A percentile compares a stretch with the other conserved stretches of the same genome.
Conservation (phyloP, 2,888 invertebrate species). For the Arrhopalites spinosus region DNA sequence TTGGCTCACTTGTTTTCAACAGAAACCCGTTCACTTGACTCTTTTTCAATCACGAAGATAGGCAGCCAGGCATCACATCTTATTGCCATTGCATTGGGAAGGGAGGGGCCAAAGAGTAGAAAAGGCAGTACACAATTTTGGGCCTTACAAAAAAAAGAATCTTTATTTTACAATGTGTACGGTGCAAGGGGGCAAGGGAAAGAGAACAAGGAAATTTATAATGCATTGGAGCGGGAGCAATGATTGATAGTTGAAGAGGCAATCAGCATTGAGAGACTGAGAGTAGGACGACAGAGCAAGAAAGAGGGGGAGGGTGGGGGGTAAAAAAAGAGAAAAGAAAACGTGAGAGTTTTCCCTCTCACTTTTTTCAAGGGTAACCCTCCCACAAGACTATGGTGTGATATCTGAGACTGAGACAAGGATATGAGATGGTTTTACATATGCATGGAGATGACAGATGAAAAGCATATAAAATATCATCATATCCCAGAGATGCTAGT, state of each 20-base stretch:
- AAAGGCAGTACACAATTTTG: not conserved
- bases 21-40: slow-evolving; percentile 31
- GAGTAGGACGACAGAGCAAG: not conserved
- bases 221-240: slow-evolving; percentile 19
- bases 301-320: not conserved
- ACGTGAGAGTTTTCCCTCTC: not conserved
- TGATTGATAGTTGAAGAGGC: slow-evolving; percentile 44
- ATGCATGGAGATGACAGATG: slow-evolving; percentile 34
- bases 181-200: not conserved
- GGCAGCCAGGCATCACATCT: slow-evolving; percentile 14
- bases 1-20: slow-evolving; percentile 43
- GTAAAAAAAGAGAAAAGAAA: not conserved
- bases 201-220: slow-evolving; percentile 15
- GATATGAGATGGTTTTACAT: not conserved
- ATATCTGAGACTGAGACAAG: not conserved
- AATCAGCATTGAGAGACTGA: slow-evolving; percentile 24
- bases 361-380: not conserved
- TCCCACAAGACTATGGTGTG: no score
- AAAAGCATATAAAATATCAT: slow-evolving; percentile 20
- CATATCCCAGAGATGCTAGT: not conserved
- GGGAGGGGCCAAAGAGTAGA: not conserved
- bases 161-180: not conserved
- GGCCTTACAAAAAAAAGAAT: not conserved
- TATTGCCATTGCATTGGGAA: not conserved
- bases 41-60: slow-evolving; percentile 43